Base-by-base conservation (phyloP, 2,113 vertebrate species). In the Ophthalmolycus amberensis region DNA sequence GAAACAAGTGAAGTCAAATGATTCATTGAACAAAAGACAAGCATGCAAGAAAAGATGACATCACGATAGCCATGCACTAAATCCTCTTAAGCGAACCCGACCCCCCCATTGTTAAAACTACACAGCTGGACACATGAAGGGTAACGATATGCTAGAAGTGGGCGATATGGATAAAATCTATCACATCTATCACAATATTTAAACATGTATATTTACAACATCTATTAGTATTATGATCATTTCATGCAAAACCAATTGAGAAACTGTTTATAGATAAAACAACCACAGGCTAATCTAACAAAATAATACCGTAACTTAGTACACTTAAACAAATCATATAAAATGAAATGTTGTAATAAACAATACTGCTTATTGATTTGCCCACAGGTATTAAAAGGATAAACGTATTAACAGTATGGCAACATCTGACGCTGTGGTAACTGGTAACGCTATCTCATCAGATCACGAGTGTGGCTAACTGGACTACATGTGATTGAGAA, bases 1-100 rank as follows among this genome's bases (percentile, higher is more conserved):
- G 94, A 95, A 95, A 95, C 95, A 96, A 95, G 94, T 97, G 95
- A 91, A 96, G 96, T 89, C 92, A 93, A 94, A 95, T 94, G 91
- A 94, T 86, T 93, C 88, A 90, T 90, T 92, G 64, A 95, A 95
- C 93, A 95, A 91, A 94, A 89, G 91, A 93, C 85, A 93, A 40
- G 80, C 91, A 89, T 94, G 95, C 95, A 89, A 94, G 91, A 94
- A 90, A 91, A 95, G 84, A 94, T 90, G 91, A 93, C 71, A 84
- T 90, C 75, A 91, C 79, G 22, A 91, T 73, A 94, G 95, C 94
- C 95, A 94, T 95, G 95, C 95, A 93, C 80, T 90, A 86, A 66
- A 92, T 85, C 90, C 64, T 71, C 27, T 68, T 60, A 69, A 70
- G 11, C 78, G 27, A 83, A 80, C 70, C 68, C 38, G 40, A 71